Evolutionary conservation across 2,113 vertebrate species (phyloP), one percentile per base, ranked within the genome.

Genomic region (Pelusios castaneus): DNA sequence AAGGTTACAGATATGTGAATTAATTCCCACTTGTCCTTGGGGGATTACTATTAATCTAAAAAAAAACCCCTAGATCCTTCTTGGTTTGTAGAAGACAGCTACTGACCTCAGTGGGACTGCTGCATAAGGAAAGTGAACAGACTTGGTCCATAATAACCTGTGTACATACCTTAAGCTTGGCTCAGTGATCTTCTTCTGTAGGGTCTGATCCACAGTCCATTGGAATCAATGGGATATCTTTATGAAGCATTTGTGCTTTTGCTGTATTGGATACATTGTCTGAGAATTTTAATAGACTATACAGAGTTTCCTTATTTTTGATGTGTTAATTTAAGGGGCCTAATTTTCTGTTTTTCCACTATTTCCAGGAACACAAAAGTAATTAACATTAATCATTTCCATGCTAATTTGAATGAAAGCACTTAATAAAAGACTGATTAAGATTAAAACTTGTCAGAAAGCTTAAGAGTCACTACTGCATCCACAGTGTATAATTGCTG

Each of bases 401-500:
- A 38, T 89, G 24, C 1, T 75, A 95, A 67, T 85, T 80, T 67
- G 1, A 49, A n/a, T 10, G 19, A 5, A 82, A 10, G 29, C 8
- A 52, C 14, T 85, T 88, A 60, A 16, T 10, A 67, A 91, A 95
- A 84, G 54, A 77, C 56, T 47, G 82, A 12, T n/a, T 67, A 4
- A 56, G 87, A 41, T 73, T 92, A 60, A 45, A 88, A 94, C 80
- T 63, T 83, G 38, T 92, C 70, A 85, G 45, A 85, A 78, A 60
- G 3, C 75, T 91, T 82, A 96, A 89, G 95, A 97, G 84, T 94
- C 94, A 88, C 0, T 9, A 34, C n/a, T 86, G 3, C 82, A 76
- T 76, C 94, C 81, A 85, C 34, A 81, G 60, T 38, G 17, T 89
- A 76, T 85, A 92, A 95, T 96, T 95, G 94, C 80, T 83, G 84